Percentiles rank a stretch among this genome's conserved stretches.
phyloP scores from a whole-genome alignment of 2,888 invertebrate species.

The Saturnia japonica region DNA sequence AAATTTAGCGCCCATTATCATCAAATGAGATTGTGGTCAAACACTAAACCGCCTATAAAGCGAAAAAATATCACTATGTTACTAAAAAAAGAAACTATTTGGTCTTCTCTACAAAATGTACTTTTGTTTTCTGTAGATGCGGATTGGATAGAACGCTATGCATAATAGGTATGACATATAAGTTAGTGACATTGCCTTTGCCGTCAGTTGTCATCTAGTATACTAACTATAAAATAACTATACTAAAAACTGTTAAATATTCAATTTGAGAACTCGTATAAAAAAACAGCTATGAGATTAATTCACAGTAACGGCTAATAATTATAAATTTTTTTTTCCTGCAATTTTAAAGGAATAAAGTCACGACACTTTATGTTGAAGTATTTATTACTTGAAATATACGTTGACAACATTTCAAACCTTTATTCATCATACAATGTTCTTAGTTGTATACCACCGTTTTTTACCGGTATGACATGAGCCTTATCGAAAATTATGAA shows the following conservation, averaged over 20 bases:
- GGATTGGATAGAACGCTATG: not conserved
- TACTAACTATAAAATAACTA: too few relatives aligned
- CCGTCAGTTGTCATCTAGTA: not conserved
- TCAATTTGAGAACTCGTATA: too few relatives aligned
- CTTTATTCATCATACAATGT: not conserved
- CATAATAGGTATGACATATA: not conserved
- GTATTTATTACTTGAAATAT: not conserved
- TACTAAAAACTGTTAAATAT: too few relatives aligned
- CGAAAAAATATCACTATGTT: too few relatives aligned
- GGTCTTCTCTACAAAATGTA: too few relatives aligned
- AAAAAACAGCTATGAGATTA: too few relatives aligned
- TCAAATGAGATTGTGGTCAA: not conserved
- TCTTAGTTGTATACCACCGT: not conserved
- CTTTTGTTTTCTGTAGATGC: not conserved
- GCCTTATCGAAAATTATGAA: constrained; percentile 19
- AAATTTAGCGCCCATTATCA: not conserved
- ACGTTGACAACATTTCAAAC: not conserved
- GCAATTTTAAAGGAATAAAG: not conserved
- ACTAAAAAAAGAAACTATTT: not conserved
- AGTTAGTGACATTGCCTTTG: not conserved
- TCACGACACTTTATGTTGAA: too few relatives aligned
- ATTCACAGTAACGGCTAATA: not conserved
- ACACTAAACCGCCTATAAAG: too few relatives aligned
- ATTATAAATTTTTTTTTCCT: not conserved
- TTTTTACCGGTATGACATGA: not conserved